Evolutionary conservation across 2,888 invertebrate species (phyloP), one percentile per base, ranked within the genome.

Genomic region (Eupithecia insigniata): DNA sequence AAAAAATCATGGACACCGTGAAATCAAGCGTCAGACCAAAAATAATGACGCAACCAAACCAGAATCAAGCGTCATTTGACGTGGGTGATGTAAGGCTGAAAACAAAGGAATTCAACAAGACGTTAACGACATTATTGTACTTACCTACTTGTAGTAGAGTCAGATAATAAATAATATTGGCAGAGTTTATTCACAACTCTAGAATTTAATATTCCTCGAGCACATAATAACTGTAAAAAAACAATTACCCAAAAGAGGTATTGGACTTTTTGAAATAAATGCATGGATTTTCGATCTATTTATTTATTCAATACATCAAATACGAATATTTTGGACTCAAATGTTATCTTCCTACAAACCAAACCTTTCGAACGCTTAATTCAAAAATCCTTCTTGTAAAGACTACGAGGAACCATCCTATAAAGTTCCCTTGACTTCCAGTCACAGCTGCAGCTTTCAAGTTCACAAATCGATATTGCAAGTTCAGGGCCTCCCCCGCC

Each of bases 401-500:
- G 51, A n/a, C 46, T n/a, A 14, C 55, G 26, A 5, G 26, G 26
- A 26, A 26, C 55, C 12, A 22, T 55, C 4, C 22, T 22, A 22
- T 3, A 51, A 51, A 51, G 22, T 51, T 51, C 22, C n/a, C 34
- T 26, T 32, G 43, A 51, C 70, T 61, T 62, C 7, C 46, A 71
- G 71, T 43, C 73, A 61, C 43, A 60, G 61, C 67, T 78, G 73
- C 71, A 79, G 83, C 81, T 83, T 83, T 82, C 84, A 84, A 80
- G 80, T 74, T 74, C 69, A 71, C 30, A 79, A 76, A 83, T 84
- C 85, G 82, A 84, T 84, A 80, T 79, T 82, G 83, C 83, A 84
- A 83, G 84, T 84, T 84, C 84, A 84, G 81, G 84, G 84, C 71
- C 65, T 10, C 28, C 66, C 74, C 73, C 67, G 67, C 39, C 30